Conservation (phyloP, 1,140 invertebrate species). For the Gonioctena quinquepunctata region DNA sequence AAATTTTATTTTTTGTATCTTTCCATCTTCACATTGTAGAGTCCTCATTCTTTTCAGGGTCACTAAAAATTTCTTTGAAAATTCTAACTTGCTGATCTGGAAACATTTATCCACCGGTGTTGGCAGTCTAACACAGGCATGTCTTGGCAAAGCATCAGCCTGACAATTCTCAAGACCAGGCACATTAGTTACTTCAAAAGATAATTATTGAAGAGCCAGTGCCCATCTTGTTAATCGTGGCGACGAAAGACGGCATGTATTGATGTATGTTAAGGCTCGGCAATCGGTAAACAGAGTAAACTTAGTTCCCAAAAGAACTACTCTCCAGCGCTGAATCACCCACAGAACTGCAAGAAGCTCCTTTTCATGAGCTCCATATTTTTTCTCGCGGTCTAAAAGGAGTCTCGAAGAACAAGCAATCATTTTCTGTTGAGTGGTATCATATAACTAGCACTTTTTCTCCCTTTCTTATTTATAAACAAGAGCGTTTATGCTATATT, state of each 20-base stretch:
- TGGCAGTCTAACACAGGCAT: neutral
- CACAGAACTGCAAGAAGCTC: neutral
- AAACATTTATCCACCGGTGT: neutral
- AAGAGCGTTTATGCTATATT: too few species aligned
- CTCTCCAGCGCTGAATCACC: neutral
- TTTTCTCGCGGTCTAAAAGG: neutral
- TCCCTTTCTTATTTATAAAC: too few species aligned
- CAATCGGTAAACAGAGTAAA: neutral
- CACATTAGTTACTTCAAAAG: neutral
- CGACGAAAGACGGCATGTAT: neutral
- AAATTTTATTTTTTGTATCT: too few species aligned
- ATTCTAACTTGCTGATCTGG: neutral
- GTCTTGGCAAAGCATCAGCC: slow-evolving; percentile 6
- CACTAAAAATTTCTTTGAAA: neutral
- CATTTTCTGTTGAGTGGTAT: too few species aligned
- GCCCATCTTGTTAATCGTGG: neutral
- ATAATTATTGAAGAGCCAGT: neutral
- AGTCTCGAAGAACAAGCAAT: neutral
- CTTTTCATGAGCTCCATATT: neutral
- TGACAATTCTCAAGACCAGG: slow-evolving; percentile 5
- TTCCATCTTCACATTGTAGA: neutral
- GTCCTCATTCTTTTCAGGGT: neutral
- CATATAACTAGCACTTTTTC: too few species aligned
- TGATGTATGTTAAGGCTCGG: neutral
- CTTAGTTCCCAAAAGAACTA: neutral